Base-by-base conservation (phyloP, 2,797 vertebrate species). In the Selene dorsalis region DNA sequence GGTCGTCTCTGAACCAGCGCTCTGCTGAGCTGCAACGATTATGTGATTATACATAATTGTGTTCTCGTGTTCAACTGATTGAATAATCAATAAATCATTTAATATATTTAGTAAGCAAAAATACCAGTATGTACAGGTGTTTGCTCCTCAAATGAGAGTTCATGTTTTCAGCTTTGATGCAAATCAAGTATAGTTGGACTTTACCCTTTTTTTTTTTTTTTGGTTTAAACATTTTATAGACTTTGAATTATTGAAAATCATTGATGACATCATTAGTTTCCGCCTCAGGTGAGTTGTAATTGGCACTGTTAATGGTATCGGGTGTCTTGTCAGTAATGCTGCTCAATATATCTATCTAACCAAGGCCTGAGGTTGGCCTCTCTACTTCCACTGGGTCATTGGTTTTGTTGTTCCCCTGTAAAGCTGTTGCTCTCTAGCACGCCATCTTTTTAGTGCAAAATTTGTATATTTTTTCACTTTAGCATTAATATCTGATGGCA, bases 261-360 rank as follows among this genome's bases (percentile, higher is more conserved):
- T 20, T 70, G 32, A 26, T 56, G 13, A 57, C 59, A 67, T 65
- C 28, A 69, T 71, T 41, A 35, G 43, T 73, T n/a, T 9, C 4
- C 4, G 38, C 26, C 26, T 78, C 52, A 41, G 32, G 52, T 55
- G 45, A 79, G 53, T 57, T 69, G 61, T 74, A 75, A 82, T 78
- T 38, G 38, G 73, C 30, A 6, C 47, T 43, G 41, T 47, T 66
- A 32, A 39, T 47, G 50, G 50, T 59, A 28, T 62, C 16, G 56
- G 20, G 0, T 32, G n/a, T 50, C 14, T 47, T 63, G 59, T 80
- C 63, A 20, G 18, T 75, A 58, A 77, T 39, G 50, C 32, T 43
- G 70, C 28, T 89, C 79, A 67, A 77, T 91, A 80, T 69, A 80
- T 77, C 66, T 11, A 78, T 83, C 35, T 57, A 50, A 77, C 85